phyloP scores from a whole-genome alignment of 2,113 vertebrate species.

The Pithys albifrons region DNA sequence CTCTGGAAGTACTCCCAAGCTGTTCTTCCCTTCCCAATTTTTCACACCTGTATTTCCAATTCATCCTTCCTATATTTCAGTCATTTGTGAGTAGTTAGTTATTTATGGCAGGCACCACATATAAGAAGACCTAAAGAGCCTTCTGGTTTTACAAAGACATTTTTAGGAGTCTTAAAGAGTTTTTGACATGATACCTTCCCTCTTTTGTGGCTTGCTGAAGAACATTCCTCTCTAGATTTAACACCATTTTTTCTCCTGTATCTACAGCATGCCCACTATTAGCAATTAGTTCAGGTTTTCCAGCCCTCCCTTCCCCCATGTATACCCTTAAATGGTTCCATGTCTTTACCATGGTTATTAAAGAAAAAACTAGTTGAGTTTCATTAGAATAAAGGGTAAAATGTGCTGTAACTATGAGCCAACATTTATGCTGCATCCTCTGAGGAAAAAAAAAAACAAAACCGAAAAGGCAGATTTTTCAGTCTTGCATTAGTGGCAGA shows the following conservation, averaged over 20 bases:
- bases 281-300: background rate
- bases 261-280: background rate
- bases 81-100: background rate
- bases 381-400: background rate
- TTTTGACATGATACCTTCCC: background rate
- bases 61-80: rapidly evolving
- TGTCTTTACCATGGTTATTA: background rate
- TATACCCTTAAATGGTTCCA: background rate
- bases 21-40: background rate
- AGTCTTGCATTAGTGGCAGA: background rate
- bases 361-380: background rate
- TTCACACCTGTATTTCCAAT: background rate
- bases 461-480: background rate
- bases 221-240: background rate
- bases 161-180: background rate
- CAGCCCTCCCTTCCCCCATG: background rate
- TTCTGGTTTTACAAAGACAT: background rate
- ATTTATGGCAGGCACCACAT: background rate
- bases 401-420: background rate
- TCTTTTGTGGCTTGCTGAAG: background rate
- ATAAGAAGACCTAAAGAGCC: background rate
- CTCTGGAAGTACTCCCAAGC: background rate
- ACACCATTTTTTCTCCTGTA: background rate
- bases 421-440: background rate
- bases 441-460: background rate